Evolutionary conservation across 2,888 invertebrate species (phyloP), one percentile per base, ranked within the genome.

Genomic region (Leucoma salicis): DNA sequence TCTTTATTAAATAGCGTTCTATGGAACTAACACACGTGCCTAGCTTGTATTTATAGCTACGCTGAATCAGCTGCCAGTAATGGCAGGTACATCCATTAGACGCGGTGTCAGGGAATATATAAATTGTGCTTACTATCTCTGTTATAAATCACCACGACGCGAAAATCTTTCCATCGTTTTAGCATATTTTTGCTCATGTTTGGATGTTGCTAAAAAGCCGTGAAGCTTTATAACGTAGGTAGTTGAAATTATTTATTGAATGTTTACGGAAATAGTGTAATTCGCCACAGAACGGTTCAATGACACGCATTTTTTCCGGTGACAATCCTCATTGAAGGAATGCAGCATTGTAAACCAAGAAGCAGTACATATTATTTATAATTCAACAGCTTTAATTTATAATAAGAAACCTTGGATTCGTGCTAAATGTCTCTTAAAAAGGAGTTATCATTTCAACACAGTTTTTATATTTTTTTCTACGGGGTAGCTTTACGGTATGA

Each of bases 1-100:
- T 80, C 82, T 84, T 81, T 79, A 85, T 82, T 85, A 83, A 86
- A 82, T 78, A 82, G 78, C 75, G 72, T 80, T 74, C 78, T 76
- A 74, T 74, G 71, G 70, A 82, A 82, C 80, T 78, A 78, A 78
- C 76, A 82, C 82, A 79, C 84, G 82, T 81, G 79, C 77, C 71
- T 66, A 63, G 70, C 58, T 67, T 74, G 66, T 78, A 78, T 81
- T 81, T 78, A 78, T 79, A 78, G 71, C 57, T 64, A 47, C 61
- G 74, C 70, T 82, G 82, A 84, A 76, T 83, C 82, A 85, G 77
- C 60, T 62, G 57, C 62, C 44, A 60, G 60, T 70, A 62, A 75
- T 74, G 72, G 63, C 64, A 58, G 60, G 56, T 55, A 67, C 65
- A 49, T 49, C 45, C 46, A 68, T 63, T 64, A 57, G 49, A 51